Base-by-base conservation (phyloP, 2,113 vertebrate species). In the Psittacara wagleri region DNA sequence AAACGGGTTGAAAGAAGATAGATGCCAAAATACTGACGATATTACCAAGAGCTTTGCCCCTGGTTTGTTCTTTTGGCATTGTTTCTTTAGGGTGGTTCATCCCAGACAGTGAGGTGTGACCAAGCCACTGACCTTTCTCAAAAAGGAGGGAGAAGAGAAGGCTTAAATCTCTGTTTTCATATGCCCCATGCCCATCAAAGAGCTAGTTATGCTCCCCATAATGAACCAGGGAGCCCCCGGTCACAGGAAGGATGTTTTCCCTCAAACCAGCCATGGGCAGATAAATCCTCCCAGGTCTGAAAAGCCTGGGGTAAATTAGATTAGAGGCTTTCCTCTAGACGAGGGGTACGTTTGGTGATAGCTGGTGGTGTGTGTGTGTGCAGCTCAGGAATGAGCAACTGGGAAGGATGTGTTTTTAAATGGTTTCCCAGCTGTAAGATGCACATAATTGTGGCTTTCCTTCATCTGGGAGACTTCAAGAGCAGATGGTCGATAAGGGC, bases 381-480 rank as follows among this genome's bases (percentile, higher is more conserved):
- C 0, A 3, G 23, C 73, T 92, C 19, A 17, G 85, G 83, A 78
- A 73, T 5, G 61, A 68, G 7, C 52, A 35, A 78, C 68, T 35
- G 76, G 4, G 7, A 41, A 57, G 59, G 27, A 37, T 69, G 18
- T 51, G 74, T 51, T 92, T 44, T 49, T 75, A 39, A 37, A 73
- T 17, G 31, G 24, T 61, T 86, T 94, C 64, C 95, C 90, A 55
- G 93, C 88, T 91, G 94, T n/a, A 8, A 61, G 70, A 59, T 17
- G 82, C 48, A 25, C 88, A 28, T 23, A 67, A 46, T 4, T 51
- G 94, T 72, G 95, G 82, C 83, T 96, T 88, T 39, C 67, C 67
- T 83, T 90, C 70, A 31, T 95, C 94, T 94, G 88, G 37, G 41
- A 78, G 75, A 6, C 83, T 55, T 91, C 91, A 59, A 77, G 76